These are phyloP conservation scores for Cyprinodon brontotheroides DNA, from an alignment of 2,113 vertebrate genomes.

Conservation along the genomic window DNA sequence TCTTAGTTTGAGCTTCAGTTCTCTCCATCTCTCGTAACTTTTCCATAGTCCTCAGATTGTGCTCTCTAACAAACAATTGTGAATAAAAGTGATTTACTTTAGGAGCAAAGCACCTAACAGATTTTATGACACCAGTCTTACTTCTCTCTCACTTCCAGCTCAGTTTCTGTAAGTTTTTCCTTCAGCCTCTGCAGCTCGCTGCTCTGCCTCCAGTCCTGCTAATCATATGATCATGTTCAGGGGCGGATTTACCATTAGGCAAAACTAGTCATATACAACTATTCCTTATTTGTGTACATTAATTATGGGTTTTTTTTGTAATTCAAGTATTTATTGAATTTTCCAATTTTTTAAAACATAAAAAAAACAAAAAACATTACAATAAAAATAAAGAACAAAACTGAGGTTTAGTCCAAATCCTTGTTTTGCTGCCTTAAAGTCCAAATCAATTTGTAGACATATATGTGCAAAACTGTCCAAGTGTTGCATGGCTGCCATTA, in stretches of 20 bases:
- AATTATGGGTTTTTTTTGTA: too few species aligned
- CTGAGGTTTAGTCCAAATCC: too few species aligned
- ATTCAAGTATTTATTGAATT: too few species aligned
- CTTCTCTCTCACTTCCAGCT: slow-evolving; percentile 69
- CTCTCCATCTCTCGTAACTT: slow-evolving; percentile 54
- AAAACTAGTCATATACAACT: too few species aligned
- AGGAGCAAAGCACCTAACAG: not conserved
- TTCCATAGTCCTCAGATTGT: slow-evolving; percentile 47
- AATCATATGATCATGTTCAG: not conserved
- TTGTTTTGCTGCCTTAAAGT: too few species aligned
- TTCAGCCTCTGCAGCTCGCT: slow-evolving; percentile 62
- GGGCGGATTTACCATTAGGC: not conserved
- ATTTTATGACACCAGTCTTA: slow-evolving; percentile 18
- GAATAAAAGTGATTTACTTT: not conserved
- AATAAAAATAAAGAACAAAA: too few species aligned
- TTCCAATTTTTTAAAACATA: too few species aligned
- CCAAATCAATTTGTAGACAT: too few species aligned
- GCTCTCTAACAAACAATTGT: slow-evolving; percentile 11
- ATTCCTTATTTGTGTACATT: too few species aligned
- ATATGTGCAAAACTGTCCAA: too few species aligned
- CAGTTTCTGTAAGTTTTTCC: slow-evolving; percentile 58
- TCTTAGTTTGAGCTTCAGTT: slow-evolving; percentile 54
- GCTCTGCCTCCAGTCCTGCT: slow-evolving; percentile 56
- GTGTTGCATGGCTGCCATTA: too few species aligned
- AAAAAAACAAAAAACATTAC: too few species aligned